Conservation (phyloP, 2,888 invertebrate species). For the Antheraea assamensis region DNA sequence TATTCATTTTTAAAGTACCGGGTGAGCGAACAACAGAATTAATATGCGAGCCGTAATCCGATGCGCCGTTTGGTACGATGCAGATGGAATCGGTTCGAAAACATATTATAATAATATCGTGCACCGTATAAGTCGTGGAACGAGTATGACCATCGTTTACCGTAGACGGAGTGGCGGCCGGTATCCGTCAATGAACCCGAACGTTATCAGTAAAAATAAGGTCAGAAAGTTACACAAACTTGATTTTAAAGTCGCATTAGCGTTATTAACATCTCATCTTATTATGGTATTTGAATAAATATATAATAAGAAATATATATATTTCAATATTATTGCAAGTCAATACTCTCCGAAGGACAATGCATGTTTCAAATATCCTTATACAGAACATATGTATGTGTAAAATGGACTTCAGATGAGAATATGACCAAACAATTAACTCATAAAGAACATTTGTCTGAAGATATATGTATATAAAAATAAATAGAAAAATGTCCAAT, state of each 20-base stretch:
- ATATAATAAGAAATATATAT: no score
- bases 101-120: constrained; percentile 1
- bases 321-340: background rate
- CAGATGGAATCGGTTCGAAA: constrained; percentile 18
- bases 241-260: background rate
- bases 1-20: background rate
- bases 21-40: constrained; percentile 12
- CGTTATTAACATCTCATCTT: background rate
- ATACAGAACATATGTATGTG: no score
- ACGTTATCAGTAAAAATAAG: constrained; percentile 11
- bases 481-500: no score
- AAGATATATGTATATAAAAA: no score
- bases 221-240: background rate
- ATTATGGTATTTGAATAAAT: no score
- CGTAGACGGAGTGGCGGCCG: constrained; percentile 23
- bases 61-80: constrained; percentile 24
- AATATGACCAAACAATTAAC: no score
- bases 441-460: no score
- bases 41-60: constrained; percentile 25
- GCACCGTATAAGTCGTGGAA: constrained; percentile 23
- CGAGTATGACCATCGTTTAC: constrained; percentile 28
- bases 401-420: no score
- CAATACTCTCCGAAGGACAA: no score
- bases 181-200: constrained; percentile 8
- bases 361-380: no score